These are phyloP conservation scores for Tenthredo amoena DNA, from an alignment of 2,888 invertebrate species.

Conservation along the genomic window DNA sequence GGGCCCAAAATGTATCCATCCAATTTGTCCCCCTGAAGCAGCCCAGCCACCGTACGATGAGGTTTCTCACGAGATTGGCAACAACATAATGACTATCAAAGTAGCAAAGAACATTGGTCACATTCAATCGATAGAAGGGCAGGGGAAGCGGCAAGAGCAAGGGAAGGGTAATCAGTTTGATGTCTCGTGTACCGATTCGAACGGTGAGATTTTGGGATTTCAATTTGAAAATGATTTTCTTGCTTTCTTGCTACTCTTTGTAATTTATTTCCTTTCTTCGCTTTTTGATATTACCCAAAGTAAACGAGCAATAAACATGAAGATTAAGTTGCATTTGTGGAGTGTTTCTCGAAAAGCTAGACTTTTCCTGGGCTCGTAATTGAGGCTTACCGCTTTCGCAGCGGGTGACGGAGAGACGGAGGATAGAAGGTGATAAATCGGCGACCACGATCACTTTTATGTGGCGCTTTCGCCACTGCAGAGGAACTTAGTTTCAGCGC, in stretches of 20 bases:
- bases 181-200: constrained; percentile 40
- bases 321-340: neutral
- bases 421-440: constrained; percentile 44
- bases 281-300: neutral
- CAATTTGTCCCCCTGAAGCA: constrained; percentile 43
- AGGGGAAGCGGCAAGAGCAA: neutral
- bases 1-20: constrained; percentile 33
- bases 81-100: constrained; percentile 65
- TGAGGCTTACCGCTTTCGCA: constrained; percentile 25
- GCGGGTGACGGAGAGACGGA: constrained; percentile 29
- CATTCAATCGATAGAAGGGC: constrained; percentile 20
- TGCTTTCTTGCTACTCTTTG: neutral
- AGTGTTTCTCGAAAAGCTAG: neutral
- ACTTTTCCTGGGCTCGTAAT: constrained; percentile 21
- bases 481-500: constrained; percentile 33
- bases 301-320: neutral
- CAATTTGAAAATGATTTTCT: neutral
- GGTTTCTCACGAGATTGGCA: constrained; percentile 63
- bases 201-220: constrained; percentile 26
- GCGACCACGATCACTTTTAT: constrained; percentile 38
- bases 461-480: constrained; percentile 39
- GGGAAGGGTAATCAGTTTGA: constrained; percentile 34
- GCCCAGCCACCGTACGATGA: constrained; percentile 60
- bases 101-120: constrained; percentile 60
- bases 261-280: neutral